Conservation (phyloP, 2,113 vertebrate species). For the Gnathonemus echidnorhynchus region DNA sequence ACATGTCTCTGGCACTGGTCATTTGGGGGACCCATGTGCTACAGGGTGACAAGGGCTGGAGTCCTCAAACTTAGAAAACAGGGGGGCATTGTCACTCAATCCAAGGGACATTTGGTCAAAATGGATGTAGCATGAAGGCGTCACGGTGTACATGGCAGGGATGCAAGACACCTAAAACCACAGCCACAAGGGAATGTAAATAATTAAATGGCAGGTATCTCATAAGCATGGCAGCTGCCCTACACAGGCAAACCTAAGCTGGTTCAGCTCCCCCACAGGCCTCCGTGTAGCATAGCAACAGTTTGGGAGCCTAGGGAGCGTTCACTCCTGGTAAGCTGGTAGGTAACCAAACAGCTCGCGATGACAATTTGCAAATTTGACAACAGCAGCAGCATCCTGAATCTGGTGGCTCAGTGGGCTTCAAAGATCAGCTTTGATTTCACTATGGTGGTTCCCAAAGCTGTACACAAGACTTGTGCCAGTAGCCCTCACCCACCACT, state of each 20-base stretch:
- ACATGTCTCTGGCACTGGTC: neutral
- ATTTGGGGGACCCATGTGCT: neutral
- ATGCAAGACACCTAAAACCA: slow-evolving; percentile 14
- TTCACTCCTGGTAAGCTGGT: neutral
- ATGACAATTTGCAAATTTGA: neutral
- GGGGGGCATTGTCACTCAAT: neutral
- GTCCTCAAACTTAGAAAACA: neutral
- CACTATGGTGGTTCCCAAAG: neutral
- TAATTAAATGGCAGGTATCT: slow-evolving; percentile 7
- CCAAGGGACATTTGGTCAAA: neutral
- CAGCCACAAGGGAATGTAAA: neutral
- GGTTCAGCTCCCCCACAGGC: neutral
- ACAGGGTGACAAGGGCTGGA: neutral
- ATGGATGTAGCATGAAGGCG: neutral
- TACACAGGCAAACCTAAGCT: neutral
- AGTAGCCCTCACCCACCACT: neutral
- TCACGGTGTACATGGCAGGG: neutral
- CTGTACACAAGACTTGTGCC: neutral
- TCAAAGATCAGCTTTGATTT: neutral
- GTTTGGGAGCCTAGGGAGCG: neutral
- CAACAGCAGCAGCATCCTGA: neutral
- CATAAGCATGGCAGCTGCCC: neutral
- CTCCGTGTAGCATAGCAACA: neutral
- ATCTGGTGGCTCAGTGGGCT: neutral
- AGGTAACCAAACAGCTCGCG: neutral